phyloP scores from a whole-genome alignment of 2,113 vertebrate species.

The Barnardius zonarius region DNA sequence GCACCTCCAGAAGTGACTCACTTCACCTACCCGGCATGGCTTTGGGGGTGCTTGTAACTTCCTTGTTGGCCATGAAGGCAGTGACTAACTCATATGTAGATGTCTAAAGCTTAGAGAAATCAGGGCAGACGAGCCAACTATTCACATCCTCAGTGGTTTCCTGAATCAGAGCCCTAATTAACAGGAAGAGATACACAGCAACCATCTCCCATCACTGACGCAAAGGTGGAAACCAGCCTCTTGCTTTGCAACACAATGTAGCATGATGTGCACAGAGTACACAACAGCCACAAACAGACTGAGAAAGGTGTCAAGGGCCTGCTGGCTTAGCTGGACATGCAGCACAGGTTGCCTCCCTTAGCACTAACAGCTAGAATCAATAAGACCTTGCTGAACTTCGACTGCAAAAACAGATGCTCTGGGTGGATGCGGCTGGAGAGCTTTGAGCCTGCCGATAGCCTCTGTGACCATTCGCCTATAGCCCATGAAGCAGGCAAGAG shows the following conservation, averaged over 20 bases:
- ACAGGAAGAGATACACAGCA: neutral
- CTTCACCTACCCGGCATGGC: rapidly evolving
- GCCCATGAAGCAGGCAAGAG: neutral
- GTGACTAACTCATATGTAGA: neutral
- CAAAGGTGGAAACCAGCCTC: neutral
- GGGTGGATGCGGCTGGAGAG: rapidly evolving
- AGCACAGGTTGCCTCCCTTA: neutral
- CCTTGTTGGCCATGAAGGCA: neutral
- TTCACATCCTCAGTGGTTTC: neutral
- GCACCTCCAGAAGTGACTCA: neutral
- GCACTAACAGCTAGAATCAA: rapidly evolving
- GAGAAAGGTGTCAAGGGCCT: rapidly evolving
- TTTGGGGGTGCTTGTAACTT: neutral
- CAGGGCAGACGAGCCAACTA: neutral
- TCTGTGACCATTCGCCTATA: rapidly evolving
- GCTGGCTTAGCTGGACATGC: neutral
- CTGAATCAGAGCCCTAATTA: neutral
- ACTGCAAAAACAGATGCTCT: neutral
- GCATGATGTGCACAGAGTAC: rapidly evolving
- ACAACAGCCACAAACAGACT: neutral
- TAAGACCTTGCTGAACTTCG: neutral
- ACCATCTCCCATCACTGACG: rapidly evolving
- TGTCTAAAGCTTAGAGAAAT: neutral
- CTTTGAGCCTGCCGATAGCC: neutral
- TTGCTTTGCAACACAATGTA: rapidly evolving